These are phyloP conservation scores for Mobula birostris DNA, from an alignment of 2,113 vertebrate species.

Conservation along the genomic window DNA sequence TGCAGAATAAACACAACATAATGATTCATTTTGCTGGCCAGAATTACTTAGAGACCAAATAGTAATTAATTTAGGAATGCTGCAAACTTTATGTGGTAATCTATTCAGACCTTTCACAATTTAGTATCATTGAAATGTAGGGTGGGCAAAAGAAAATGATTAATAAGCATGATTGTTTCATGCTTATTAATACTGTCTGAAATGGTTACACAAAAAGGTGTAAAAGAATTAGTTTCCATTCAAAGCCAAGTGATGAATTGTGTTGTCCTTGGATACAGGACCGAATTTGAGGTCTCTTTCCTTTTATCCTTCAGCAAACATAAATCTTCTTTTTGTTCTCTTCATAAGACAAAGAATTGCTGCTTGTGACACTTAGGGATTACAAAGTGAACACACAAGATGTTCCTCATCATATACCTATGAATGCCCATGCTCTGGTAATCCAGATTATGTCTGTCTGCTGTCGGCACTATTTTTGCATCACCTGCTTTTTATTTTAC, in stretches of 20 bases:
- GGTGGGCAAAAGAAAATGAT: neutral
- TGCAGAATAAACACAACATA: neutral
- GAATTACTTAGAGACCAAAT: neutral
- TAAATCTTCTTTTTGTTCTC: neutral
- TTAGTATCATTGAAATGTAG: slow-evolving; percentile 5
- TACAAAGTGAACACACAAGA: neutral
- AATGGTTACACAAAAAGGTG: neutral
- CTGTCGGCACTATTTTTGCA: neutral
- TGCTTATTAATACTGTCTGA: neutral
- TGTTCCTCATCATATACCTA: neutral
- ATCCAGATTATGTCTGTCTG: neutral
- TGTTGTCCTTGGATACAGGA: neutral
- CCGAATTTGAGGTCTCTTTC: too few species aligned
- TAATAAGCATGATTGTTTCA: neutral
- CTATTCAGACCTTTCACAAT: neutral
- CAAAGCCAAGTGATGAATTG: neutral
- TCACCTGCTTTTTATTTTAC: neutral
- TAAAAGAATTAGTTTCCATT: neutral
- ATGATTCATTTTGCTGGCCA: neutral
- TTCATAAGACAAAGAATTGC: neutral
- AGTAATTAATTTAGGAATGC: neutral
- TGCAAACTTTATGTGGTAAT: neutral
- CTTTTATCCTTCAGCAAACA: neutral
- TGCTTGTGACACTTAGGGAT: too few species aligned
- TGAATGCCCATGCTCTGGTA: too few species aligned